phyloP scores from a whole-genome alignment of 2,888 invertebrate species.

The Plebejus melissa region DNA sequence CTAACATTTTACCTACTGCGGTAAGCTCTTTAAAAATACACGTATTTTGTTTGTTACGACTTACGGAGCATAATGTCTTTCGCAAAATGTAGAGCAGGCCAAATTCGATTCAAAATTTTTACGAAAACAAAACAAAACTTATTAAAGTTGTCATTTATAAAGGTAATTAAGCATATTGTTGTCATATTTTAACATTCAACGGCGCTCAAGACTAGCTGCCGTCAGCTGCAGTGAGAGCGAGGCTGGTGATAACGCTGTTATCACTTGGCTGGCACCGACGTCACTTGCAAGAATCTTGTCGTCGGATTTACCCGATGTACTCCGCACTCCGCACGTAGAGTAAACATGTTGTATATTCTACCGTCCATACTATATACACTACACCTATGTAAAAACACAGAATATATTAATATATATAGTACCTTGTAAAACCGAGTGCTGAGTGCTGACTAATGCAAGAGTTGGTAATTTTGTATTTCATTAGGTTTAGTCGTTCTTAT shows the following conservation, averaged over 20 bases:
- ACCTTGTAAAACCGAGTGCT: background rate
- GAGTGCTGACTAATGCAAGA: background rate
- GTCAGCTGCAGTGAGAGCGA: constrained; percentile 52
- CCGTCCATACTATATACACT: background rate
- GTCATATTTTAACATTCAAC: background rate
- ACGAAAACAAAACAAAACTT: background rate
- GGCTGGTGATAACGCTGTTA: constrained; percentile 76
- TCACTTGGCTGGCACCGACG: constrained; percentile 45
- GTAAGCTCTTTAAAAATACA: too few relatives aligned
- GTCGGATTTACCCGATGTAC: background rate
- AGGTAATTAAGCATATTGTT: background rate
- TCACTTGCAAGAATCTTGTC: background rate
- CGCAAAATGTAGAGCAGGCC: background rate
- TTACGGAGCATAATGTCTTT: too few relatives aligned
- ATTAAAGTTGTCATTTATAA: too few relatives aligned
- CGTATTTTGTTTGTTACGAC: too few relatives aligned
- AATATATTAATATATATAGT: too few relatives aligned
- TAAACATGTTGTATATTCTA: background rate
- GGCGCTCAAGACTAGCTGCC: background rate
- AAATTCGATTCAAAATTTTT: background rate
- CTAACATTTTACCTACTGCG: too few relatives aligned
- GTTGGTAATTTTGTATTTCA: background rate
- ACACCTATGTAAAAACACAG: background rate
- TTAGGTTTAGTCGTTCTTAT: background rate
- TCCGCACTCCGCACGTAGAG: background rate